A percentile compares a stretch with the other conserved stretches of the same genome.
Evolutionary conservation across 2,797 vertebrate genomes (phyloP).

Genomic region (Cyprinodon diabolis): DNA sequence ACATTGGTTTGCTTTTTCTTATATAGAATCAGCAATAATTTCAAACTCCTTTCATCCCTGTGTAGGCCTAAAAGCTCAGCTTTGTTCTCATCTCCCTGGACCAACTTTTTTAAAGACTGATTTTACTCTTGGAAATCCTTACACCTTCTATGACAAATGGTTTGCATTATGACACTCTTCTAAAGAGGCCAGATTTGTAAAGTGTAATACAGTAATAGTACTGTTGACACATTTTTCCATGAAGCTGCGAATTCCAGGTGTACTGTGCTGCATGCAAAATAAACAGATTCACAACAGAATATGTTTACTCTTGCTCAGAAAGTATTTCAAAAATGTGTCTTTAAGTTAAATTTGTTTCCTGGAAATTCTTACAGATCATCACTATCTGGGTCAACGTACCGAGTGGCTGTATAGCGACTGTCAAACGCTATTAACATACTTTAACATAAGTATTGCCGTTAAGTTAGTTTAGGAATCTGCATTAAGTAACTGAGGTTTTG

Average conservation of each 20-base stretch:
- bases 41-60: neutral
- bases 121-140: neutral
- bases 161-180: neutral
- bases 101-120: neutral
- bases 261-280: neutral
- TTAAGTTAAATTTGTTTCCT: slow-evolving; percentile 39
- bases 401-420: slow-evolving; percentile 21
- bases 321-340: slow-evolving; percentile 21
- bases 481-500: neutral
- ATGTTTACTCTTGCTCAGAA: slow-evolving; percentile 14
- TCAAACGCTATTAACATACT: slow-evolving; percentile 26
- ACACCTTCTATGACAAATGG: neutral
- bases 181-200: neutral
- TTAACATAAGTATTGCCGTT: slow-evolving; percentile 3
- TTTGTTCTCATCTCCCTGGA: neutral
- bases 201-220: neutral
- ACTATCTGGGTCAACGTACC: slow-evolving; percentile 41
- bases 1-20: too few relatives aligned
- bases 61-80: neutral
- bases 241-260: neutral
- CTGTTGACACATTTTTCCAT: too few relatives aligned
- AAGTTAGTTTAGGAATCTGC: slow-evolving; percentile 10
- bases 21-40: too few relatives aligned
- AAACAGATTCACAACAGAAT: slow-evolving; percentile 3
- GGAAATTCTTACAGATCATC: slow-evolving; percentile 43